Evolutionary conservation across 1,140 invertebrate species (phyloP), one percentile per base, ranked within the genome.

Genomic region (Drosophila nikananu): DNA sequence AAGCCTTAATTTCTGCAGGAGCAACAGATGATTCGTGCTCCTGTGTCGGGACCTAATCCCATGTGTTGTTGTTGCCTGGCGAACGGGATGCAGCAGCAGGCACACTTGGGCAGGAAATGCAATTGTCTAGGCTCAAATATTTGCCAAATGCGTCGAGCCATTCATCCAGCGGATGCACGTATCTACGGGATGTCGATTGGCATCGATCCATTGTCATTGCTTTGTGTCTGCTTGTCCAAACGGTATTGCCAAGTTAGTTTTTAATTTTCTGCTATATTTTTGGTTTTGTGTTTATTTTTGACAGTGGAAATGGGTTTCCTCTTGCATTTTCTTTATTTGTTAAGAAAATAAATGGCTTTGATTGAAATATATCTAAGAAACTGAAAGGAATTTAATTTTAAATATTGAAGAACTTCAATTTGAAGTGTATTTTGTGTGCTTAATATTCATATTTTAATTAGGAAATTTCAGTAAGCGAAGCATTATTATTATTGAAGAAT

Each of bases 101-200:
- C 75, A 39, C 51, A 42, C 61, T 72, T 65, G 37, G 71, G 66
- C 84, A 87, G 84, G 84, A 89, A 81, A 64, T 81, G 86, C 81
- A 89, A 90, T 89, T 89, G 84, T 89, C 79, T 81, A 57, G 55
- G 21, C 58, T 49, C 66, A 83, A 86, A 80, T 86, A 82, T 86
- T 86, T 83, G 84, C 67, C 64, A 87, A 87, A 83, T 67, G 71
- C 79, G 51, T 8, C 41, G 58, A 75, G 71, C 52, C 51, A 76
- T 70, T 71, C 41, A 67, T n/a, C 30, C 30, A 57, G 44, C 57
- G 70, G 54, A 73, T 73, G 71, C 54, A 35, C 21, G 44, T 42
- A 72, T 73, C 41, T 71, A 58, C 41, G 54, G 32, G 37, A 27
- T 60, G 37, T 52, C 67, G 67, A 74, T 67, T 74, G 68, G 25